Evolutionary conservation across 2,888 invertebrate species (phyloP).

Genomic region (Nomada flava): DNA sequence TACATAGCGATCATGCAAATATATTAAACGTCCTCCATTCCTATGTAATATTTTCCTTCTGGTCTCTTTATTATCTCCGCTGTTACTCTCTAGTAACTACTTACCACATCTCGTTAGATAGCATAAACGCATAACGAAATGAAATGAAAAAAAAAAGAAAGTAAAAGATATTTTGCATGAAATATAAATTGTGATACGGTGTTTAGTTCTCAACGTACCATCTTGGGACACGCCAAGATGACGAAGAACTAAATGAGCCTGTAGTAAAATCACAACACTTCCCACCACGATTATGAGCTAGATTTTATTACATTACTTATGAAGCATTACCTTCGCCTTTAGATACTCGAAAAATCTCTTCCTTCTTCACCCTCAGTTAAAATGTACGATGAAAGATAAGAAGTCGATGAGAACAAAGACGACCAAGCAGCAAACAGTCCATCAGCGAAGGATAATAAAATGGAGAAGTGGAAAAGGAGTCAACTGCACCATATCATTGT

Average conservation of each 20-base stretch:
- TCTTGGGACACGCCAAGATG: conserved; percentile 40
- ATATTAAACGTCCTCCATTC: conserved; percentile 55
- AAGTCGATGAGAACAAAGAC: conserved; percentile 77
- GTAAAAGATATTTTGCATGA: conserved; percentile 26
- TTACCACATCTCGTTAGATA: conserved; percentile 59
- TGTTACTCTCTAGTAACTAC: conserved; percentile 48
- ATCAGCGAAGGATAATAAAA: conserved; percentile 74
- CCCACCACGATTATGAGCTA: conserved; percentile 76
- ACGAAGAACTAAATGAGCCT: conserved; percentile 57
- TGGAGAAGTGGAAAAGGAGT: conserved; percentile 74
- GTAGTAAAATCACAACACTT: conserved; percentile 76
- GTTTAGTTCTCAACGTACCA: conserved; percentile 38
- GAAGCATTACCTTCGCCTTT: conserved; percentile 76
- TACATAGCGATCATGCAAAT: conserved; percentile 34
- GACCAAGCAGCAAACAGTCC: conserved; percentile 74
- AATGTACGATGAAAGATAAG: conserved; percentile 79
- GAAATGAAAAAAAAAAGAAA: conserved; percentile 22
- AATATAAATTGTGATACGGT: conserved; percentile 44
- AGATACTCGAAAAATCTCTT: conserved; percentile 79
- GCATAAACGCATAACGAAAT: conserved; percentile 44
- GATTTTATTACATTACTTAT: conserved; percentile 81
- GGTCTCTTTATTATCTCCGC: conserved; percentile 55
- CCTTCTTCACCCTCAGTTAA: conserved; percentile 77
- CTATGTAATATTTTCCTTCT: conserved; percentile 16
- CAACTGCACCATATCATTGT: conserved; percentile 73